Evolutionary conservation across 2,888 invertebrate genomes (phyloP).

Genomic region (Chelonus formosanus): DNA sequence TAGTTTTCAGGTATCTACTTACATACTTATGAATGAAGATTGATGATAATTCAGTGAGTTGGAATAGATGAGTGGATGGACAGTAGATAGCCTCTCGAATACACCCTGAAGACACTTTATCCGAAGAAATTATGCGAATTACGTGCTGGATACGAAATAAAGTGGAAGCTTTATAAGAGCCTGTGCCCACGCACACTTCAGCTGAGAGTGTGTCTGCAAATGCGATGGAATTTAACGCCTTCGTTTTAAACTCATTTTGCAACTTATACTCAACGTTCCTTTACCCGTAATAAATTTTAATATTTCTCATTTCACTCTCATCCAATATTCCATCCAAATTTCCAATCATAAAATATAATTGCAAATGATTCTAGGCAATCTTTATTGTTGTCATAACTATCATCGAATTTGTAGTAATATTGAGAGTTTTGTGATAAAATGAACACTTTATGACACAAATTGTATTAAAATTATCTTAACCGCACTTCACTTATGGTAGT

Average conservation of each 20-base stretch:
- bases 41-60: constrained; percentile 28
- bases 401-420: too few relatives aligned
- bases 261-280: constrained; percentile 31
- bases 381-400: too few relatives aligned
- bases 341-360: not conserved
- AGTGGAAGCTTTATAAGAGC: constrained; percentile 37
- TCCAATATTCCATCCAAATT: not conserved
- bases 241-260: constrained; percentile 37
- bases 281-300: constrained; percentile 28
- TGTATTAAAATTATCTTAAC: too few relatives aligned
- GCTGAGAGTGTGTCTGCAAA: constrained; percentile 26
- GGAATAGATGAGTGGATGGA: constrained; percentile 15
- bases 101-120: constrained; percentile 31
- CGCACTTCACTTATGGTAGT: too few relatives aligned
- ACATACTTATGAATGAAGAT: constrained; percentile 24
- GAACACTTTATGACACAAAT: too few relatives aligned
- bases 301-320: constrained; percentile 1
- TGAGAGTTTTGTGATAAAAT: too few relatives aligned
- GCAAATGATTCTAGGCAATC: too few relatives aligned
- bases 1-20: not conserved
- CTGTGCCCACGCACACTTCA: constrained; percentile 31
- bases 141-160: constrained; percentile 29
- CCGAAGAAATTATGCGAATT: constrained; percentile 35
- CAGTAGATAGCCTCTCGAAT: constrained; percentile 17
- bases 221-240: constrained; percentile 43